Base-by-base conservation (phyloP, 1,140 invertebrate genomes). In the Hermetia illucens region DNA sequence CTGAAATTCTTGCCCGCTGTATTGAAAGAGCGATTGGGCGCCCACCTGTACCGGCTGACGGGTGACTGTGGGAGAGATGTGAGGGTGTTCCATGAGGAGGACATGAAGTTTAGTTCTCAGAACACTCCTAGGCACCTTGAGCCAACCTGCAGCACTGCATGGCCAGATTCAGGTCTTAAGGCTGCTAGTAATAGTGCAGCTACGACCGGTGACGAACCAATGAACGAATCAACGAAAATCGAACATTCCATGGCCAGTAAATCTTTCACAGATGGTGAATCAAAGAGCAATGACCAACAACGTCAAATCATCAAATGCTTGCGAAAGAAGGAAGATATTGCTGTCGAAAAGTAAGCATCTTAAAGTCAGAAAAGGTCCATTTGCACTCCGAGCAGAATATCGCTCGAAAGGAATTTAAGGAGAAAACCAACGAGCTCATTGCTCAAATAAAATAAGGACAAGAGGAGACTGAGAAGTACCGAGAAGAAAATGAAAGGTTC, bases 231-330 rank as follows among this genome's bases (percentile, higher is more conserved):
- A 40, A 40, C 39, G 4, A 52, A 53, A 2, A 63, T 61, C 24
- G 75, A 80, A 41, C 65, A 62, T 20, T 62, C 63, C 25, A 61
- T 75, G 34, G 19, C 48, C 3, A 80, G 75, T 58, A 60, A 67
- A 18, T 81, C 77, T 9, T 61, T 74, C 3, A 63, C 51, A 21
- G 74, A 78, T 44, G 75, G 78, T 34, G 76, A 78, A 41, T 66
- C 64, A 1, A 77, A 75, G 45, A 79, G 75, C 15, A 71, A 72
- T 13, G 82, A 91, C 38, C 85, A 93, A 56, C 61, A 93, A 15
- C 58, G 92, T 21, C 78, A 82, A 67, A 79, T 95, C 15, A 79
- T 94, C 22, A 89, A 87, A 53, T 90, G 82, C 59, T 60, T 95
- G 44, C 71, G 88, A 46, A 77, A 82, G 51, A 90, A 96, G 55